Percentiles rank a stretch among this genome's conserved stretches.
phyloP scores from a whole-genome alignment of 1,140 invertebrate species.

The Drosophila yakuba region DNA sequence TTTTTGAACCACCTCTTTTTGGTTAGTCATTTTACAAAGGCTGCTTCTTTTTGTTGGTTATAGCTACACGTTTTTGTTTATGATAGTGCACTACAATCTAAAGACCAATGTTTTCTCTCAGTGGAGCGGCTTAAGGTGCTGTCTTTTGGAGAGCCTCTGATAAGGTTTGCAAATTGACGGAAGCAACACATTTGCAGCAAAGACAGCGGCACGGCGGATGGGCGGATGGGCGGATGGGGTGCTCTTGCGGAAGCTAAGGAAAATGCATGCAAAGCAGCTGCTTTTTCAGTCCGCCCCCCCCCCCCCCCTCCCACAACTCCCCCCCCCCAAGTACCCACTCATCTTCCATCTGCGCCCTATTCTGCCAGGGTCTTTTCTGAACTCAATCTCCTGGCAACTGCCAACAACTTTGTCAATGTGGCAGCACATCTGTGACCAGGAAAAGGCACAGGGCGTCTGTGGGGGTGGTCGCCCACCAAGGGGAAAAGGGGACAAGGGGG shows the following conservation, averaged over 20 bases:
- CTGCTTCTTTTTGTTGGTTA: too few relatives aligned
- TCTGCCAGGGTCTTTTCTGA: constrained; percentile 21
- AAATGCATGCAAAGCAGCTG: constrained; percentile 54
- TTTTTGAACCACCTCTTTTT: background rate
- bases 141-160: constrained; percentile 35
- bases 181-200: constrained; percentile 65
- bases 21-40: too few relatives aligned
- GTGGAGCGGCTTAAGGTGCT: constrained; percentile 16
- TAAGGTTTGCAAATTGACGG: constrained; percentile 75
- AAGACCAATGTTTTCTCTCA: background rate
- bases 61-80: too few relatives aligned
- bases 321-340: background rate
- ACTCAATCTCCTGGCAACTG: constrained; percentile 52
- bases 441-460: constrained; percentile 1
- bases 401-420: constrained; percentile 73
- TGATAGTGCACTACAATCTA: too few relatives aligned
- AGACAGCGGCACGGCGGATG: background rate
- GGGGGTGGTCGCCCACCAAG: background rate
- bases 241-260: constrained; percentile 9
- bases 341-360: background rate
- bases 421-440: constrained; percentile 59
- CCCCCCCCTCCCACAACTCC: too few relatives aligned
- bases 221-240: background rate
- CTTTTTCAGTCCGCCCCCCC: background rate
- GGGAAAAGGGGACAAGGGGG: too few relatives aligned